Evolutionary conservation across 2,113 vertebrate genomes (phyloP).

Genomic region (Paraplagusia blochii): DNA sequence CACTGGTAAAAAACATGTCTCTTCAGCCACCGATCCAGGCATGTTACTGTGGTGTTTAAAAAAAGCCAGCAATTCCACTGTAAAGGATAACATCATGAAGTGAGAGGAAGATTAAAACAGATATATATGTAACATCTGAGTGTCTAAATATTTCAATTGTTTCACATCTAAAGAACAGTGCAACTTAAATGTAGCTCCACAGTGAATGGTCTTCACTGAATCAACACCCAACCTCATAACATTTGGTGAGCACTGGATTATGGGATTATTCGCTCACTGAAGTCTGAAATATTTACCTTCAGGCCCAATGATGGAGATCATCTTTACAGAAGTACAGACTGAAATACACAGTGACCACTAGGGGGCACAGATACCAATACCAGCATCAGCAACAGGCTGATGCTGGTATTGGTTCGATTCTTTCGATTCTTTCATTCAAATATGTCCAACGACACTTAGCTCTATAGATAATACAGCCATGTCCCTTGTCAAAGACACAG

Average conservation of each 20-base stretch:
- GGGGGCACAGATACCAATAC: too few relatives aligned
- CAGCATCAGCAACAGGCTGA: too few relatives aligned
- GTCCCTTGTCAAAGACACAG: too few relatives aligned
- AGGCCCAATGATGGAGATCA: constrained; percentile 4
- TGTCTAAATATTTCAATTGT: neutral
- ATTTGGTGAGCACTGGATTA: constrained; percentile 71
- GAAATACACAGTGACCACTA: too few relatives aligned
- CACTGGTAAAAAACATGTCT: constrained; percentile 28
- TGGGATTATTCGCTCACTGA: constrained; percentile 56
- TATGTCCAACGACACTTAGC: too few relatives aligned
- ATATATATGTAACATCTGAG: neutral
- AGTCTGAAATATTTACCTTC: constrained; percentile 37
- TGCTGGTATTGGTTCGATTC: too few relatives aligned
- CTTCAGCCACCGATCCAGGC: constrained; percentile 20
- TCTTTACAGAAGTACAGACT: neutral
- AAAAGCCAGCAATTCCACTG: neutral
- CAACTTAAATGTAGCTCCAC: constrained; percentile 3
- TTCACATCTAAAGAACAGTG: neutral
- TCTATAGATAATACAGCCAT: too few relatives aligned
- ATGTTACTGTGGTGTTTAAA: neutral
- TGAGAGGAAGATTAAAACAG: too few relatives aligned
- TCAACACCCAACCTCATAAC: constrained; percentile 67
- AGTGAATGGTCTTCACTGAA: constrained; percentile 38
- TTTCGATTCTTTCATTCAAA: too few relatives aligned
- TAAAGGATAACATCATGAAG: neutral